These are phyloP conservation scores for Atta colombica DNA, from an alignment of 1,140 invertebrate species.

Conservation along the genomic window DNA sequence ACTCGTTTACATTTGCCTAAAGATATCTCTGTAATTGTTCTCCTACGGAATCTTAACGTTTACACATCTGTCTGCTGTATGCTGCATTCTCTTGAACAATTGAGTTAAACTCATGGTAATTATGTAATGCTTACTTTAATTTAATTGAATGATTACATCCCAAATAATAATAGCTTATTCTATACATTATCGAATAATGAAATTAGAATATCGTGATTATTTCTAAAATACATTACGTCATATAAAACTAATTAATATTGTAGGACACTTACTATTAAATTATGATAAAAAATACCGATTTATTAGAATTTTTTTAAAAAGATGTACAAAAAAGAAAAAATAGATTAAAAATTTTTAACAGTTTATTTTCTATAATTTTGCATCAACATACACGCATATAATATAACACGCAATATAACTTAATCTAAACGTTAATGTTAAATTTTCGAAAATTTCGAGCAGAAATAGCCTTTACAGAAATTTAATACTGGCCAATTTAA, in stretches of 20 bases:
- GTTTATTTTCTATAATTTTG: neutral
- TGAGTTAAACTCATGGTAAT: neutral
- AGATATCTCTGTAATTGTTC: constrained; percentile 12
- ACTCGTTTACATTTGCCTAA: constrained; percentile 43
- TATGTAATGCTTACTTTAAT: neutral
- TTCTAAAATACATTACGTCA: neutral
- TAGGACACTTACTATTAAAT: neutral
- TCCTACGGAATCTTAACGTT: neutral
- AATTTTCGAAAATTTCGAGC: neutral
- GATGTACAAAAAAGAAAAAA: neutral
- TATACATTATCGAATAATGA: neutral
- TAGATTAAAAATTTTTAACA: neutral
- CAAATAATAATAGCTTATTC: neutral
- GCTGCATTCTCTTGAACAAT: neutral
- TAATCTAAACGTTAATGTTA: neutral
- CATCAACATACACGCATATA: neutral
- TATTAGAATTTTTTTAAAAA: neutral
- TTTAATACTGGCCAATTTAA: no score
- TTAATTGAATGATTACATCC: neutral
- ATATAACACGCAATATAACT: neutral
- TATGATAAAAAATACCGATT: neutral
- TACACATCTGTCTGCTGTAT: neutral
- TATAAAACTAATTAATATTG: neutral
- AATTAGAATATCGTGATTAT: neutral
- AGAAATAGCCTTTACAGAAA: neutral